phyloP scores from a whole-genome alignment of 2,113 vertebrate genomes.

The Abramis brama region DNA sequence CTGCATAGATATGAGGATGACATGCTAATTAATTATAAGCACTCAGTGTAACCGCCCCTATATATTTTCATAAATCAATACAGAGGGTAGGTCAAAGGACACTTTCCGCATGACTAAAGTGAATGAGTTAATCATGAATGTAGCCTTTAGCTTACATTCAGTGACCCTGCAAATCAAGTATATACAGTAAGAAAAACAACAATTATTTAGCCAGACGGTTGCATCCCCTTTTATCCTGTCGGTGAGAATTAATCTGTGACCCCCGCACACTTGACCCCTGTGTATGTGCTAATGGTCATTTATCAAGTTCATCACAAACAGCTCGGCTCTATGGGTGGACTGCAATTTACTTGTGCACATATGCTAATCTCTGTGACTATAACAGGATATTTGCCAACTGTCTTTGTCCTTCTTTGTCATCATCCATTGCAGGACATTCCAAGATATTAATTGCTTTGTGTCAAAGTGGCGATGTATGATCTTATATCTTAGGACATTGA shows the following conservation, averaged over 20 bases:
- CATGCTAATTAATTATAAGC: neutral
- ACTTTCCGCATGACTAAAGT: neutral
- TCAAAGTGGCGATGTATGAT: slow-evolving; percentile 6
- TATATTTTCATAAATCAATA: neutral
- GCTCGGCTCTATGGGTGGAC: slow-evolving; percentile 33
- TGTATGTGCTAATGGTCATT: slow-evolving; percentile 64
- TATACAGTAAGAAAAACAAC: neutral
- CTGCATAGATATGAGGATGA: neutral
- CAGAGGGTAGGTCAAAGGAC: neutral
- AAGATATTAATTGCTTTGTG: slow-evolving; percentile 51
- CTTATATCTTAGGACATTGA: neutral
- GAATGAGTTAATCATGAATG: neutral
- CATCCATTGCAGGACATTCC: slow-evolving; percentile 44
- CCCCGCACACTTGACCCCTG: slow-evolving; percentile 66
- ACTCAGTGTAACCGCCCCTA: neutral
- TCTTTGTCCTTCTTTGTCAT: slow-evolving; percentile 49
- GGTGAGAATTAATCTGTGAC: slow-evolving; percentile 67
- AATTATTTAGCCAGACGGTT: slow-evolving; percentile 56
- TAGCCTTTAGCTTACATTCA: neutral
- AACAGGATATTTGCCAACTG: slow-evolving; percentile 50
- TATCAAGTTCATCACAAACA: slow-evolving; percentile 62
- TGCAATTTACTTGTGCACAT: slow-evolving; percentile 47
- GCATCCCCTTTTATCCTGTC: slow-evolving; percentile 62
- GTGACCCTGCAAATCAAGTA: neutral
- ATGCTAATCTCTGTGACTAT: slow-evolving; percentile 36